A percentile compares a stretch with the other conserved stretches of the same genome.
Evolutionary conservation across 2,888 invertebrate genomes (phyloP).

Genomic region (Plagodis pulveraria): DNA sequence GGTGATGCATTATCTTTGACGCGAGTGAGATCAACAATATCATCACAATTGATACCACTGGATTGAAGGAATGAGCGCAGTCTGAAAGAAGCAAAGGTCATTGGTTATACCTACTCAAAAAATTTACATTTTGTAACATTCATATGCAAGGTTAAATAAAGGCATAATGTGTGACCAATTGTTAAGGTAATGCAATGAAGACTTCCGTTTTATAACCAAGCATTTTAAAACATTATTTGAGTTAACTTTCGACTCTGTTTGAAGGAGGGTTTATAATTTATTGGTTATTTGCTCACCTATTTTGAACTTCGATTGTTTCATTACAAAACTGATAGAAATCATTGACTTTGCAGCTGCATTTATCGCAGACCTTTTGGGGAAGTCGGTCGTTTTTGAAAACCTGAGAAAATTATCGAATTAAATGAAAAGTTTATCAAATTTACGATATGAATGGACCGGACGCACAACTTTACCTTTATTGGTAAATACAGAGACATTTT

Average conservation of each 20-base stretch:
- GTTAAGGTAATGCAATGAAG: background rate
- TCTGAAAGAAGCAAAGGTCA: slow-evolving; percentile 49
- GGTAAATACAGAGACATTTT: slow-evolving; percentile 90
- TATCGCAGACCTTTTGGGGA: slow-evolving; percentile 89
- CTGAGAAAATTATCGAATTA: slow-evolving; percentile 65
- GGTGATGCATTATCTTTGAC: slow-evolving; percentile 51
- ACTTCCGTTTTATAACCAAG: background rate
- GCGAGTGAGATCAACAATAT: slow-evolving; percentile 55
- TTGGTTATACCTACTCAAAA: background rate
- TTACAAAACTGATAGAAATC: slow-evolving; percentile 90
- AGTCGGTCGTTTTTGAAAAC: slow-evolving; percentile 87
- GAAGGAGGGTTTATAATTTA: background rate
- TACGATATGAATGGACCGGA: slow-evolving; percentile 13
- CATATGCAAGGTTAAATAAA: slow-evolving; percentile 18
- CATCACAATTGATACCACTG: slow-evolving; percentile 39
- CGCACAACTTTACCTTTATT: slow-evolving; percentile 85
- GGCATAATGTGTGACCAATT: slow-evolving; percentile 13
- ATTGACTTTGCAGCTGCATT: slow-evolving; percentile 89
- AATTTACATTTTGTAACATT: slow-evolving; percentile 9
- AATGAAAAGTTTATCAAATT: slow-evolving; percentile 22
- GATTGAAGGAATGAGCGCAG: slow-evolving; percentile 48
- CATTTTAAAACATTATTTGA: too few species aligned
- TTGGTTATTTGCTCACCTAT: slow-evolving; percentile 65
- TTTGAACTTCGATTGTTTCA: slow-evolving; percentile 87
- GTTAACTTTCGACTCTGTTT: background rate